A percentile compares a stretch with the other conserved stretches of the same genome.
phyloP scores from a whole-genome alignment of 2,797 vertebrate species.

The Rhadinocentrus ornatus region DNA sequence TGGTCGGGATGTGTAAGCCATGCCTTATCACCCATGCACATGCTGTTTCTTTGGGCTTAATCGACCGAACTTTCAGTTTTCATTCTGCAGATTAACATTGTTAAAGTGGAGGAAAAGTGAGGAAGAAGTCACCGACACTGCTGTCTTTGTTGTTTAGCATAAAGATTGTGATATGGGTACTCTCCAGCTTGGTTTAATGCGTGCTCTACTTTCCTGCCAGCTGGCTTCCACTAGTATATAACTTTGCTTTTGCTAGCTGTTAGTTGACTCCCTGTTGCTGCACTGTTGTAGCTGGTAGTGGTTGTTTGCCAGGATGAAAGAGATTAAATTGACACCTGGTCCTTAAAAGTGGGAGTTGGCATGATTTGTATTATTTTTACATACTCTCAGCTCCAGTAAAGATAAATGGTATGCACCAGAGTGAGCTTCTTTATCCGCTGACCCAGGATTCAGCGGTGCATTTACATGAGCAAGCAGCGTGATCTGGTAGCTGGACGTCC shows the following conservation, averaged over 20 bases:
- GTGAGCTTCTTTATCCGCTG: neutral
- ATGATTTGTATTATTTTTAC: neutral
- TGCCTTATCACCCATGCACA: neutral
- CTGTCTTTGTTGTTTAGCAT: neutral
- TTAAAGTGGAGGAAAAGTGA: neutral
- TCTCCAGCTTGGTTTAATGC: neutral
- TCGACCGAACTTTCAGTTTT: neutral
- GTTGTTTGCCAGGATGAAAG: neutral
- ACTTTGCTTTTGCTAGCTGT: neutral
- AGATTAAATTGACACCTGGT: slow-evolving; percentile 4
- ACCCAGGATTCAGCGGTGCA: slow-evolving; percentile 1
- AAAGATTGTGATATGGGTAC: neutral
- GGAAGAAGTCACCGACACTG: neutral
- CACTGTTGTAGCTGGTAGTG: neutral
- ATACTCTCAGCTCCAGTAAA: neutral
- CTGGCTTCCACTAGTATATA: neutral
- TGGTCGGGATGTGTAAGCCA: too few species aligned
- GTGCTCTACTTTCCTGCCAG: too few species aligned
- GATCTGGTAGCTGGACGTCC: slow-evolving; percentile 34
- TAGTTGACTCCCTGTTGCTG: neutral
- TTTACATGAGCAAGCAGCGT: slow-evolving; percentile 37
- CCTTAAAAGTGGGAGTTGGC: slow-evolving; percentile 3
- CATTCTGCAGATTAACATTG: neutral
- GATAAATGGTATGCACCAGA: neutral
- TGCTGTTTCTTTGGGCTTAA: neutral